A percentile compares a stretch with the other conserved stretches of the same genome.
phyloP scores from a whole-genome alignment of 1,140 invertebrate species.

The Drosophila sp. region DNA sequence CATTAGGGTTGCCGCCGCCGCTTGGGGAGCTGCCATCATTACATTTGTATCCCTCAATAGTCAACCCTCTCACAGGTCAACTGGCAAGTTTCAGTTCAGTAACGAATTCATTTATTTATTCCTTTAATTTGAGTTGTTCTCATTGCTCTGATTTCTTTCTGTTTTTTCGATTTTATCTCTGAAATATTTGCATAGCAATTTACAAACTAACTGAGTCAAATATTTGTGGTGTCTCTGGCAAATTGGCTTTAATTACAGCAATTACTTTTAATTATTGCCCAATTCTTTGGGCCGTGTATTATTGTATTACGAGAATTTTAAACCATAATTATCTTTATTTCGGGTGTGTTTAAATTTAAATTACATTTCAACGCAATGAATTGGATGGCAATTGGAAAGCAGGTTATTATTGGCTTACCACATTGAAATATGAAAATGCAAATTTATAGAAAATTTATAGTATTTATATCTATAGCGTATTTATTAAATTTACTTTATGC shows the following conservation, averaged over 20 bases:
- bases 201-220: constrained; percentile 18
- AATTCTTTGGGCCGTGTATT: neutral
- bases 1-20: constrained; percentile 27
- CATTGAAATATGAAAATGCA: too few species aligned
- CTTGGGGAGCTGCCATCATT: constrained; percentile 13
- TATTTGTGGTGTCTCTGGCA: constrained; percentile 10
- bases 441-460: neutral
- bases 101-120: constrained; percentile 35
- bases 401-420: too few species aligned
- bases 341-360: neutral
- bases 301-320: neutral
- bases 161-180: neutral
- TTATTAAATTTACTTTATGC: too few species aligned
- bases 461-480: too few species aligned
- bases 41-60: constrained; percentile 37
- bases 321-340: constrained; percentile 8
- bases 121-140: constrained; percentile 3
- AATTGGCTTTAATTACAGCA: constrained; percentile 15
- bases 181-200: constrained; percentile 16
- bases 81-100: constrained; percentile 10
- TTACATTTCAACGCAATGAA: neutral
- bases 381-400: neutral
- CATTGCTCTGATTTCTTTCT: neutral
- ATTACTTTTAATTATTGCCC: constrained; percentile 24
- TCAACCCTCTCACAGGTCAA: constrained; percentile 20